Evolutionary conservation across 1,140 invertebrate species (phyloP).

Genomic region (Drosophila ironensis): DNA sequence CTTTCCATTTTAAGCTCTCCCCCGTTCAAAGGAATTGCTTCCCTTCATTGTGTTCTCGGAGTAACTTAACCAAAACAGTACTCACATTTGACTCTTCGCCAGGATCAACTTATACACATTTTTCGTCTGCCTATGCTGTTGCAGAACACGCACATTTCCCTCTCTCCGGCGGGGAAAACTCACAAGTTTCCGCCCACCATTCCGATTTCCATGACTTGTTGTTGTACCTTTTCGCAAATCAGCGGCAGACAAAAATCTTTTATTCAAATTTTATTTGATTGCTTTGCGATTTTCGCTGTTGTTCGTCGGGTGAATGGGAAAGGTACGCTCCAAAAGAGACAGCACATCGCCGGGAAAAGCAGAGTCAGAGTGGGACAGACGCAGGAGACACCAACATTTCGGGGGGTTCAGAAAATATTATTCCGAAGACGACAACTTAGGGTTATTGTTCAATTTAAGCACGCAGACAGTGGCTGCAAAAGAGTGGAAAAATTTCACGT

Average conservation of each 20-base stretch:
- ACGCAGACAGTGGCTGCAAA: constrained; percentile 67
- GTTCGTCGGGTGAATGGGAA: constrained; percentile 38
- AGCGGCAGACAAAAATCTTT: constrained; percentile 80
- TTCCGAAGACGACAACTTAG: constrained; percentile 78
- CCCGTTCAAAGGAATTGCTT: not conserved
- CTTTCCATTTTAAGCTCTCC: constrained; percentile 17
- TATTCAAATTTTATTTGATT: constrained; percentile 81
- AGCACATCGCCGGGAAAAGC: not conserved
- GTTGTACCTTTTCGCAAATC: constrained; percentile 68
- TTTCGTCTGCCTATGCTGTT: not conserved
- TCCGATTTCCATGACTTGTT: constrained; percentile 9
- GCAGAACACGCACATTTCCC: not conserved
- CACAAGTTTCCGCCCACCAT: constrained; percentile 70
- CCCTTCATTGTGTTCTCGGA: not conserved
- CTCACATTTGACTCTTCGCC: constrained; percentile 20
- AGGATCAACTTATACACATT: constrained; percentile 12
- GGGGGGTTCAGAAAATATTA: constrained; percentile 74
- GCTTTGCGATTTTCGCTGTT: constrained; percentile 77
- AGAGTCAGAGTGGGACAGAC: constrained; percentile 8
- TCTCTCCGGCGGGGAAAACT: constrained; percentile 36
- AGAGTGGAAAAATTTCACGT: constrained; percentile 59
- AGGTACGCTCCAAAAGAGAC: constrained; percentile 19
- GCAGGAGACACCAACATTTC: constrained; percentile 66
- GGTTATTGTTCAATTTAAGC: constrained; percentile 79
- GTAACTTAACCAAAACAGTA: constrained; percentile 40